These are phyloP conservation scores for Apocheima hispidaria DNA, from an alignment of 2,888 invertebrate genomes.

Conservation along the genomic window DNA sequence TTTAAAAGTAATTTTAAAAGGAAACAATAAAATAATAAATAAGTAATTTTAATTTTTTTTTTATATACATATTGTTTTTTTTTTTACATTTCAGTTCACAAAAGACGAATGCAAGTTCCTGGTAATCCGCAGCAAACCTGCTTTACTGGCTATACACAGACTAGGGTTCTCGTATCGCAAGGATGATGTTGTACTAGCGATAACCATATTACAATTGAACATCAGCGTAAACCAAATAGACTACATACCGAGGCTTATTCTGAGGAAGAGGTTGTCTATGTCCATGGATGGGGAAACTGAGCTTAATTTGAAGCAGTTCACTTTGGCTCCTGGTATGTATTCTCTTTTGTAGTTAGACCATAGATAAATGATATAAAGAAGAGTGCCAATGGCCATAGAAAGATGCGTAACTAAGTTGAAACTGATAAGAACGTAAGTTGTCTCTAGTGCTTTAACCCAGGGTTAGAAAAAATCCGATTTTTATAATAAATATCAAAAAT, in stretches of 20 bases:
- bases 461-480: too few relatives aligned
- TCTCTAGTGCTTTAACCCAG: too few relatives aligned
- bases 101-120: slow-evolving; percentile 69
- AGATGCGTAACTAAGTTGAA: too few relatives aligned
- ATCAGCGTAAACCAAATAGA: slow-evolving; percentile 55
- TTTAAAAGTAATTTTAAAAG: too few relatives aligned
- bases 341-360: slow-evolving; percentile 1
- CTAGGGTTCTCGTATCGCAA: slow-evolving; percentile 59
- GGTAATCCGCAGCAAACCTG: slow-evolving; percentile 57
- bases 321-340: slow-evolving; percentile 62
- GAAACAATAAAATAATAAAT: too few relatives aligned
- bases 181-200: slow-evolving; percentile 53
- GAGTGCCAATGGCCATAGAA: too few relatives aligned
- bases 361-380: too few relatives aligned
- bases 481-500: too few relatives aligned
- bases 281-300: slow-evolving; percentile 49
- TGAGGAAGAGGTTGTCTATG: slow-evolving; percentile 56
- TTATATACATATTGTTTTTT: not conserved
- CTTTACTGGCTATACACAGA: slow-evolving; percentile 64
- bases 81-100: slow-evolving; percentile 58
- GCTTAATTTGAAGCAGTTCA: slow-evolving; percentile 65
- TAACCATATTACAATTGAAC: slow-evolving; percentile 52
- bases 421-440: too few relatives aligned
- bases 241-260: slow-evolving; percentile 63
- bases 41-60: too few relatives aligned